phyloP scores from a whole-genome alignment of 2,113 vertebrate genomes.

The Antidorcas marsupialis region DNA sequence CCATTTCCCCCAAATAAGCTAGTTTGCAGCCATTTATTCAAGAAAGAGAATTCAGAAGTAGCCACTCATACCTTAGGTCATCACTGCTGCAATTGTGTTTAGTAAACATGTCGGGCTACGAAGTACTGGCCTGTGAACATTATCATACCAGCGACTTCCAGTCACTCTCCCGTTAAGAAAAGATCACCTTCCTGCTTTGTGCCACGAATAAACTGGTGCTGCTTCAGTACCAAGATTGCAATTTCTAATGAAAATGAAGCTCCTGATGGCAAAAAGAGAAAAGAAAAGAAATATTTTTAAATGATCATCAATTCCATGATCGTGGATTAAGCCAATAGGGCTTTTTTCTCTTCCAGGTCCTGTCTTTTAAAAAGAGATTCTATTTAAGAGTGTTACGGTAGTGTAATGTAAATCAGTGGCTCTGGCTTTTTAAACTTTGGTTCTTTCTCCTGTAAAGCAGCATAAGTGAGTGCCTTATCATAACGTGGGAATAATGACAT shows the following conservation, averaged over 20 bases:
- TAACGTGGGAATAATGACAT: conserved; percentile 50
- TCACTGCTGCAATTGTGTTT: not conserved
- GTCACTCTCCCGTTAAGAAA: not conserved
- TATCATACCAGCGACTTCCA: not conserved
- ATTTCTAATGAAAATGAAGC: conserved; percentile 32
- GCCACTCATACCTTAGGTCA: not conserved
- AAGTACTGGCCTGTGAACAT: not conserved
- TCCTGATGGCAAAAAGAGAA: not conserved
- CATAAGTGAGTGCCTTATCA: not conserved
- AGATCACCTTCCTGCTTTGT: not conserved
- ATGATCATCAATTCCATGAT: not conserved
- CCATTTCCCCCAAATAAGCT: not conserved
- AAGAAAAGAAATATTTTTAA: not conserved
- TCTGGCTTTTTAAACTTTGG: conserved; percentile 54
- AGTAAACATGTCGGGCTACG: not conserved
- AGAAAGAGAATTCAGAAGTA: not conserved
- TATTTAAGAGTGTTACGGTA: not conserved
- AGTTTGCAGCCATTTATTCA: not conserved
- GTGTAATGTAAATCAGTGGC: not conserved
- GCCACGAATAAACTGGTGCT: not conserved
- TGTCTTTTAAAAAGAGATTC: conserved; percentile 39
- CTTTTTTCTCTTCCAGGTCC: conserved; percentile 1
- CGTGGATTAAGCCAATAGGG: not conserved
- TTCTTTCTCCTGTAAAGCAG: conserved; percentile 31
- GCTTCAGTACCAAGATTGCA: not conserved